These are phyloP conservation scores for Glaucidium brasilianum DNA, from an alignment of 2,113 vertebrate genomes.

Conservation along the genomic window DNA sequence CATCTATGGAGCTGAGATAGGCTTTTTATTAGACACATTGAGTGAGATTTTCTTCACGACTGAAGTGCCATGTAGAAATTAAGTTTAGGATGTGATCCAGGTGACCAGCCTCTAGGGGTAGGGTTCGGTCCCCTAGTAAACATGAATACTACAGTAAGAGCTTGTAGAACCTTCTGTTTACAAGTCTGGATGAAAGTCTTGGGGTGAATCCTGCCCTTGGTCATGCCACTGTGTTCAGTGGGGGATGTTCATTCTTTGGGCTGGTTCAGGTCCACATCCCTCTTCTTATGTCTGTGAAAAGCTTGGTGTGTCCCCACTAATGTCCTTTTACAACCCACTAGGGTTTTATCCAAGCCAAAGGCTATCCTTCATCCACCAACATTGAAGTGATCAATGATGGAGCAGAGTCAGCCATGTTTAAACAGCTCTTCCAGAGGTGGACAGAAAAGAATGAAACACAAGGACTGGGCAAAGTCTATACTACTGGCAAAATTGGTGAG, in stretches of 20 bases:
- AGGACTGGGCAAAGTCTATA: constrained; percentile 78
- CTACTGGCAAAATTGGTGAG: constrained; percentile 84
- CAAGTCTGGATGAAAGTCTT: not conserved
- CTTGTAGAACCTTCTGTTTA: not conserved
- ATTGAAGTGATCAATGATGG: constrained; percentile 86
- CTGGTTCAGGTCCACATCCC: not conserved
- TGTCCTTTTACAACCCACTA: constrained; percentile 12
- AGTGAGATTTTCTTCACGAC: not conserved
- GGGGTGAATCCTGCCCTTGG: not conserved
- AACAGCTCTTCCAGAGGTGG: constrained; percentile 89
- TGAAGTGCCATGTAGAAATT: not conserved
- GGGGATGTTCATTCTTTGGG: not conserved
- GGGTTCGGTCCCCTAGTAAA: not conserved
- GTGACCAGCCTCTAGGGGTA: not conserved
- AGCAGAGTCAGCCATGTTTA: constrained; percentile 89
- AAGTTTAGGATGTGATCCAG: not conserved
- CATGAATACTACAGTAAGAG: not conserved
- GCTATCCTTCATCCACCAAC: constrained; percentile 82
- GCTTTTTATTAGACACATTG: not conserved
- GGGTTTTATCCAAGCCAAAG: constrained; percentile 90
- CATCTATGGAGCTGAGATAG: not conserved
- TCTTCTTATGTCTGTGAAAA: not conserved
- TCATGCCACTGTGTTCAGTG: not conserved
- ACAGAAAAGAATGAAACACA: constrained; percentile 75
- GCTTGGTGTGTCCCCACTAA: not conserved